Evolutionary conservation across 2,888 invertebrate species (phyloP), one percentile per base, ranked within the genome.

Genomic region (Megaustenia siamemsis): DNA sequence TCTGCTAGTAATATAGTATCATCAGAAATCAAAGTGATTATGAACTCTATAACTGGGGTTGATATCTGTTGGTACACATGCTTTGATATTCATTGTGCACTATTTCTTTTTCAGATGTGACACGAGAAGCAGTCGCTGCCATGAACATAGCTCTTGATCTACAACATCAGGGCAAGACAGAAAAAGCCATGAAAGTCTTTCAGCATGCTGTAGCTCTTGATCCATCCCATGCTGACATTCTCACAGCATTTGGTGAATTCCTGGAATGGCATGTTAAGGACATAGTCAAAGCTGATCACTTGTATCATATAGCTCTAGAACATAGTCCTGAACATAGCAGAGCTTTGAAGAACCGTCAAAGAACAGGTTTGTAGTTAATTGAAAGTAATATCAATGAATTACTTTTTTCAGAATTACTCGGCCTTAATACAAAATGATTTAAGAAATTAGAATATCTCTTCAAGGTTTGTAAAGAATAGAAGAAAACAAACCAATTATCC

Each of bases 181-280:
- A 97, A 82, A 98, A 98, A 94, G 98, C 98, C 0, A 94, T 90
- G 76, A 93, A 93, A 86, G 91, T 95, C 15, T 94, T 94, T 84
- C 92, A 98, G 94, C 98, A 99, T 94, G 98, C 98, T 0, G 96
- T 97, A 84, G 97, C 97, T 0, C 95, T 99, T 66, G 97, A 98
- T 24, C 99, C 99, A 0, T 96, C 96, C 90, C 97, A 99, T 94
- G 97, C 98, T 0, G 98, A 99, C 91, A 96, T 99, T 76, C 95
- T 99, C 15, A 97, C 97, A 88, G 96, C 97, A 91, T 99, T 97
- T 93, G 99, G 99, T 21, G 98, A 98, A 94, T 98, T 98, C 93
- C 94, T 98, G 84, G 98, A 99, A 94, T 96, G 97, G 88, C 96
- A 96, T 32, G 96, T 97, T 88, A 96, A 97, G 53, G 97, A 99